Evolutionary conservation across 2,113 vertebrate genomes (phyloP).

Genomic region (Phalacrocorax aristotelis): DNA sequence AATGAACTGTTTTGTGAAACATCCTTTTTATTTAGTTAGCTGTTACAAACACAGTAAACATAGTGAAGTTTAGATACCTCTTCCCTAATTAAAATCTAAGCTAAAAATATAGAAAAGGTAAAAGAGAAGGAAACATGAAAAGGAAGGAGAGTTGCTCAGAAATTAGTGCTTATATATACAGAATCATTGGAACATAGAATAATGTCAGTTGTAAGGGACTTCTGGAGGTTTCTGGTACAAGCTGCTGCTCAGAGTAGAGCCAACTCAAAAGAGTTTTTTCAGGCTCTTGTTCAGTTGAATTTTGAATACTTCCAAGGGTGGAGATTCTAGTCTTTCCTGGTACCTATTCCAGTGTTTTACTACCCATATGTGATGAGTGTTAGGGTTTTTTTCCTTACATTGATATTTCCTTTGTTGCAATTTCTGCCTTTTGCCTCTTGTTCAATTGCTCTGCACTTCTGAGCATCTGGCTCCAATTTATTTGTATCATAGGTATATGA

Average conservation of each 20-base stretch:
- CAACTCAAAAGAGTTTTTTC: neutral
- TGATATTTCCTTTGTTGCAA: neutral
- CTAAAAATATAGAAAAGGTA: neutral
- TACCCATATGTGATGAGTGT: neutral
- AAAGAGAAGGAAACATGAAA: neutral
- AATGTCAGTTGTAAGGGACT: neutral
- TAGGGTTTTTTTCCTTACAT: rapidly evolving
- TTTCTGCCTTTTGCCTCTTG: neutral
- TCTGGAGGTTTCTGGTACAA: neutral
- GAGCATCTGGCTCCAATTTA: neutral
- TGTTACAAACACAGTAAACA: neutral
- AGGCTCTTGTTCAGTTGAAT: neutral
- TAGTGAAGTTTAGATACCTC: too few species aligned
- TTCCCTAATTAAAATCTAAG: neutral
- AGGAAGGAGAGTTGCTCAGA: neutral
- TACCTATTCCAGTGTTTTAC: neutral
- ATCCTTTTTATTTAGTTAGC: neutral
- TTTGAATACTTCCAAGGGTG: neutral
- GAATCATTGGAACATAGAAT: neutral
- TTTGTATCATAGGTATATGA: rapidly evolving
- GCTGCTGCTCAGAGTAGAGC: neutral
- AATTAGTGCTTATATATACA: neutral
- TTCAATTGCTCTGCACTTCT: neutral
- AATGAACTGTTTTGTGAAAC: neutral
- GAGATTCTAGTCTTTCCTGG: neutral